Conservation (phyloP, 2,888 invertebrate genomes). For the Polydesmus complanatus region DNA sequence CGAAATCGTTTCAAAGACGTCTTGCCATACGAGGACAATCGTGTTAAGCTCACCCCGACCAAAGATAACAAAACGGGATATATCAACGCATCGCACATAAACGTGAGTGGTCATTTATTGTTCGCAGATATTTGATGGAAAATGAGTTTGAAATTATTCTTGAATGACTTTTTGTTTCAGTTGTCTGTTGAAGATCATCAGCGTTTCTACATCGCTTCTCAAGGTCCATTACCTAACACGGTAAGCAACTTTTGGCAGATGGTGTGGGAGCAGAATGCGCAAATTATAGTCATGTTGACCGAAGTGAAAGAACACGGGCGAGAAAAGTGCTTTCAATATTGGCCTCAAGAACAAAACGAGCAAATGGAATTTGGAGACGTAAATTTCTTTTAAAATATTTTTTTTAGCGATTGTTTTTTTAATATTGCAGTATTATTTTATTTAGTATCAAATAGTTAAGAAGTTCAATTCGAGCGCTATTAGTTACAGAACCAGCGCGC, state of each 20-base stretch:
- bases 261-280: conserved; percentile 75
- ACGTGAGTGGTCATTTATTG: conserved; percentile 39
- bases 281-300: conserved; percentile 63
- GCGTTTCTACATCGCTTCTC: conserved; percentile 71
- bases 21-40: conserved; percentile 79
- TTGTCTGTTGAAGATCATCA: conserved; percentile 68
- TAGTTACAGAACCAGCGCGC: conserved; percentile 32
- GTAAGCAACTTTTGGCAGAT: conserved; percentile 69
- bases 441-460: conserved; percentile 54
- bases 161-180: conserved; percentile 34
- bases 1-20: conserved; percentile 51
- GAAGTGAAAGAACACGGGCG: conserved; percentile 36
- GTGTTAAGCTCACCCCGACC: conserved; percentile 66
- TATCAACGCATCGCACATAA: conserved; percentile 82
- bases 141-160: not conserved
- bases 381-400: conserved; percentile 18
- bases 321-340: conserved; percentile 35
- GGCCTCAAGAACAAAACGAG: conserved; percentile 34
- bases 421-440: conserved; percentile 7
- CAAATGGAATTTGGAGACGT: conserved; percentile 31
- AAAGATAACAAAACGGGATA: conserved; percentile 75
- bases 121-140: not conserved
- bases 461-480: conserved; percentile 31
- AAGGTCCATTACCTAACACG: conserved; percentile 49
- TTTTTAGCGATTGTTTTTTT: not conserved